Evolutionary conservation across 2,888 invertebrate species (phyloP), one percentile per base, ranked within the genome.

Genomic region (Sialis fuliginosa): DNA sequence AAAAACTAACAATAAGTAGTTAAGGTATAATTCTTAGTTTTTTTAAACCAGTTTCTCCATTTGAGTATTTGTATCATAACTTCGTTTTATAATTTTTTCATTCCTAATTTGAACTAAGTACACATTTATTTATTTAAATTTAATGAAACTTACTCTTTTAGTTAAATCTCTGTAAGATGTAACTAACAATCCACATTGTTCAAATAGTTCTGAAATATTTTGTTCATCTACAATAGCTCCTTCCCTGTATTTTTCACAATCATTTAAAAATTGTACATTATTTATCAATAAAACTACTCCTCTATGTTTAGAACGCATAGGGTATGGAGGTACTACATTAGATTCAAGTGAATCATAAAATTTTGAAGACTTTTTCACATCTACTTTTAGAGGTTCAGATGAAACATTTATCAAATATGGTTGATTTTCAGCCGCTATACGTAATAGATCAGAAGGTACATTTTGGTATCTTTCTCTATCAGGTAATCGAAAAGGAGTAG

Each of bases 211-310:
- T 53, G 70, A 66, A 47, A 81, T 62, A 52, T 74, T 72, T 45
- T 63, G 56, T 53, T 70, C 68, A 63, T 81, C 81, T 4, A 67
- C 62, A 48, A 73, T 66, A n/a, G 76, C 78, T 33, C 81, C 81
- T 39, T 60, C 58, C 33, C 80, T 67, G 52, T 57, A 56, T 40
- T 55, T 47, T 51, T 64, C 65, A 5, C 63, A 57, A 35, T 60
- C 52, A 52, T 65, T 53, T 10, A 55, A 51, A 59, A 75, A 76
- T 50, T 68, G 58, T n/a, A 71, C 66, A 53, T 72, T 75, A 53
- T 72, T 75, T 51, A 75, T 71, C 55, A 75, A 62, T 12, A 77
- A 62, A 13, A 75, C 60, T 33, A 71, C 62, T 30, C 77, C 76
- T 48, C 76, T 70, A 42, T 65, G 57, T 48, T 61, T 59, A 0